These are phyloP conservation scores for Zonitis immaculata DNA, from an alignment of 2,888 invertebrate species.

Conservation along the genomic window DNA sequence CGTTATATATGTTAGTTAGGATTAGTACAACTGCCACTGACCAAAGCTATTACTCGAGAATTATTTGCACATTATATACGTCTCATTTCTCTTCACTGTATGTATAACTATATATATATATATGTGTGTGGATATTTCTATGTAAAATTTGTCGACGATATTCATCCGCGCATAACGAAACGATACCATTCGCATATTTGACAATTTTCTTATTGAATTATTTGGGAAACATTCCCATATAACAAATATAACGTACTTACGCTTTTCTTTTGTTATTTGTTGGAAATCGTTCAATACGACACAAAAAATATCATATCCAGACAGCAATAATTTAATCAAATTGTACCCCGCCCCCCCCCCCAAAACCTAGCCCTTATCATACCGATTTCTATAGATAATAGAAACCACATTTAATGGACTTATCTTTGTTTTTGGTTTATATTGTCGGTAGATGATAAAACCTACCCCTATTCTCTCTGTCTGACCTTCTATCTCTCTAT, in stretches of 20 bases:
- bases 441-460: constrained; percentile 33
- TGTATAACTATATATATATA: too few relatives aligned
- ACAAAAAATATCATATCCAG: too few relatives aligned
- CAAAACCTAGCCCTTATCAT: too few relatives aligned
- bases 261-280: too few relatives aligned
- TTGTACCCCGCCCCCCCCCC: too few relatives aligned
- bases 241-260: too few relatives aligned
- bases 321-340: too few relatives aligned
- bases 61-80: constrained; percentile 28
- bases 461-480: constrained; percentile 8
- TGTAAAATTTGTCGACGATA: too few relatives aligned
- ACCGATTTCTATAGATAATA: constrained; percentile 25
- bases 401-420: constrained; percentile 37
- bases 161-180: too few relatives aligned
- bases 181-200: too few relatives aligned
- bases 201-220: not conserved
- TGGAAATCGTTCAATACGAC: too few relatives aligned
- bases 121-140: too few relatives aligned
- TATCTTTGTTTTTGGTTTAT: constrained; percentile 31
- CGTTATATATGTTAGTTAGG: constrained; percentile 29
- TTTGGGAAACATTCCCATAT: not conserved
- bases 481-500: not conserved
- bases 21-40: constrained; percentile 32
- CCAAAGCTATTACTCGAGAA: constrained; percentile 32
- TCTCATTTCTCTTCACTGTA: not conserved